phyloP scores from a whole-genome alignment of 2,797 vertebrate species.

The Pipistrellus pygmaeus region DNA sequence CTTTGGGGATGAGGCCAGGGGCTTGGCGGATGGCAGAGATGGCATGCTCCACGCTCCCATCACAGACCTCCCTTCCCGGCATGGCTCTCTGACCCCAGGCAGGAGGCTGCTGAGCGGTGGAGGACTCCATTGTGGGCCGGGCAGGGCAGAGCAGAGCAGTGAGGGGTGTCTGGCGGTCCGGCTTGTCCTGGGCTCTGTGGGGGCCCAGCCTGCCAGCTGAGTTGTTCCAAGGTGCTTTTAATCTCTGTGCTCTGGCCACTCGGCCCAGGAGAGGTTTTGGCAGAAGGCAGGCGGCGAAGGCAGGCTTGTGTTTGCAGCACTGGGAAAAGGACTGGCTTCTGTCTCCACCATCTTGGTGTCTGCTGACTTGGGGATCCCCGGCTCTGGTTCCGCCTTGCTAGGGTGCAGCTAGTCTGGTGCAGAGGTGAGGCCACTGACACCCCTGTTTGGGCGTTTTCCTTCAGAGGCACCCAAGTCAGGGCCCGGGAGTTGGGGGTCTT shows the following conservation, averaged over 20 bases:
- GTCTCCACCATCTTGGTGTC: constrained; percentile 21
- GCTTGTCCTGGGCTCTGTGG: neutral
- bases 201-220: neutral
- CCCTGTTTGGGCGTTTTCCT: neutral
- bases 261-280: constrained; percentile 48
- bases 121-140: constrained; percentile 13
- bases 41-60: constrained; percentile 82
- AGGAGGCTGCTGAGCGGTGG: constrained; percentile 57
- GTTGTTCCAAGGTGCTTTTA: constrained; percentile 54
- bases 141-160: neutral
- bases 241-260: constrained; percentile 51
- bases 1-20: constrained; percentile 51
- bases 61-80: constrained; percentile 71
- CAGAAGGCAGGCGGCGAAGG: constrained; percentile 25
- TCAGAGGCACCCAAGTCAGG: neutral
- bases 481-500: neutral
- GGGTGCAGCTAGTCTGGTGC: constrained; percentile 21
- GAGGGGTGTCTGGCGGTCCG: neutral
- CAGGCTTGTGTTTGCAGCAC: constrained; percentile 10
- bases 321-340: neutral
- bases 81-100: constrained; percentile 65
- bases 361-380: constrained; percentile 30
- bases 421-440: constrained; percentile 1
- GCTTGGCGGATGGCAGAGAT: constrained; percentile 76
- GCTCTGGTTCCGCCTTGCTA: constrained; percentile 66